A percentile compares a stretch with the other conserved stretches of the same genome.
Evolutionary conservation across 2,888 invertebrate species (phyloP).

Genomic region (Fabriciana adippe): DNA sequence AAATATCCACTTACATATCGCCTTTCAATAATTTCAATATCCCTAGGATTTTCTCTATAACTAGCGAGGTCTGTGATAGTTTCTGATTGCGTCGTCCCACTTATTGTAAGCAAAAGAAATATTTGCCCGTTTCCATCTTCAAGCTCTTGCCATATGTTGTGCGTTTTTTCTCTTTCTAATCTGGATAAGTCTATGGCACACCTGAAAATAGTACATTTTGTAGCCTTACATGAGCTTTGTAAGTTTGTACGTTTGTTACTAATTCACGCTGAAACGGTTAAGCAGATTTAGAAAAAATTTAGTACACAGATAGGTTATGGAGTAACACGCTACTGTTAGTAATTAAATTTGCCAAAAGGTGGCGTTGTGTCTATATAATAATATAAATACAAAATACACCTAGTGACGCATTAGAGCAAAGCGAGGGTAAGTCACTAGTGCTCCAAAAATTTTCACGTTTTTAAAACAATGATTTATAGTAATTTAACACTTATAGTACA

Average conservation of each 20-base stretch:
- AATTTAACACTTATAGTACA: neutral
- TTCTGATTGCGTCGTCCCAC: constrained; percentile 96
- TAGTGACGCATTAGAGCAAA: too few relatives aligned
- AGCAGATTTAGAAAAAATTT: too few relatives aligned
- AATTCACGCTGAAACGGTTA: too few relatives aligned
- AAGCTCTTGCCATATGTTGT: constrained; percentile 93
- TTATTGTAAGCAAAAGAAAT: constrained; percentile 95
- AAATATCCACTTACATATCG: constrained; percentile 85
- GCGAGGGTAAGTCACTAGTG: too few relatives aligned
- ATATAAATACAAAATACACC: too few relatives aligned
- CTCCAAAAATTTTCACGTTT: too few relatives aligned
- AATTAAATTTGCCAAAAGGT: too few relatives aligned
- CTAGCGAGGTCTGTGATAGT: constrained; percentile 95
- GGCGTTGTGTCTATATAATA: too few relatives aligned
- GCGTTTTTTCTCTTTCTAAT: constrained; percentile 94
- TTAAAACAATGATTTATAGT: too few relatives aligned
- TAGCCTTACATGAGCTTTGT: neutral
- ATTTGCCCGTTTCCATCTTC: constrained; percentile 95
- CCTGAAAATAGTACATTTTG: constrained; percentile 73
- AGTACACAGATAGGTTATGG: too few relatives aligned
- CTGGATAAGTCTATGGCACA: constrained; percentile 92
- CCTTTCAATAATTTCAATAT: constrained; percentile 83
- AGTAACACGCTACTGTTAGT: too few relatives aligned
- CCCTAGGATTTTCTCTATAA: constrained; percentile 90
- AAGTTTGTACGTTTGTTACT: too few relatives aligned